A percentile compares a stretch with the other conserved stretches of the same genome.
Conservation (phyloP, 2,113 vertebrate genomes). For the Burhinus oedicnemus region DNA sequence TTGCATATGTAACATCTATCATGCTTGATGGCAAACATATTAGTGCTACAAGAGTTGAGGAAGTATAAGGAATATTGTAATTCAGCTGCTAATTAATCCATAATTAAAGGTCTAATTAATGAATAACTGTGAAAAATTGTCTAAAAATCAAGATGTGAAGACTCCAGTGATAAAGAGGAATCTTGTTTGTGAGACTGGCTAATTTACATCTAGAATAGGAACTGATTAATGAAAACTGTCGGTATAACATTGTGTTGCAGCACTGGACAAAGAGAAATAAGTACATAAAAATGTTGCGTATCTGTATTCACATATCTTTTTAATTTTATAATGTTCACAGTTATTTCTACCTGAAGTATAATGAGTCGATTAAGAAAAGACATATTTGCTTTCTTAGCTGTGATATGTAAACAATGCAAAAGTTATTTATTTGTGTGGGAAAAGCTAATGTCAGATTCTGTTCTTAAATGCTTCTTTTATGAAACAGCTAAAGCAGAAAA, state of each 20-base stretch:
- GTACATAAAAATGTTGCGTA: not conserved
- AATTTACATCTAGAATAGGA: conserved; percentile 26
- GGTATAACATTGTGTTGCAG: not conserved
- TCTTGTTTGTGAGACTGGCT: conserved; percentile 24
- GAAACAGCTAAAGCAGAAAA: not conserved
- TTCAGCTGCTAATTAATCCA: conserved; percentile 58
- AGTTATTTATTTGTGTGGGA: not conserved
- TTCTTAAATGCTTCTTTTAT: not conserved
- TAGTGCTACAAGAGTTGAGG: conserved; percentile 31
- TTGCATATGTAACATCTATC: conserved; percentile 50
- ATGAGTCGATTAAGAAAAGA: not conserved
- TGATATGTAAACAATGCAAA: not conserved
- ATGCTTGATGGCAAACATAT: conserved; percentile 54
- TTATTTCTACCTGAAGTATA: not conserved
- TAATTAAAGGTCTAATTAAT: conserved; percentile 68
- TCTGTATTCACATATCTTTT: not conserved
- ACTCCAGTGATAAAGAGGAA: conserved; percentile 4
- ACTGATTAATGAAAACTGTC: conserved; percentile 35
- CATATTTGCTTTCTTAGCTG: not conserved
- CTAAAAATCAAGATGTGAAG: conserved; percentile 41
- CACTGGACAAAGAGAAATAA: not conserved
- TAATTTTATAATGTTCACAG: not conserved
- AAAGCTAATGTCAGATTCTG: not conserved
- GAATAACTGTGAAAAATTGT: conserved; percentile 50
- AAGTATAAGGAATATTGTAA: conserved; percentile 45